Evolutionary conservation across 2,797 vertebrate genomes (phyloP).

Genomic region (Ficedula albicollis): DNA sequence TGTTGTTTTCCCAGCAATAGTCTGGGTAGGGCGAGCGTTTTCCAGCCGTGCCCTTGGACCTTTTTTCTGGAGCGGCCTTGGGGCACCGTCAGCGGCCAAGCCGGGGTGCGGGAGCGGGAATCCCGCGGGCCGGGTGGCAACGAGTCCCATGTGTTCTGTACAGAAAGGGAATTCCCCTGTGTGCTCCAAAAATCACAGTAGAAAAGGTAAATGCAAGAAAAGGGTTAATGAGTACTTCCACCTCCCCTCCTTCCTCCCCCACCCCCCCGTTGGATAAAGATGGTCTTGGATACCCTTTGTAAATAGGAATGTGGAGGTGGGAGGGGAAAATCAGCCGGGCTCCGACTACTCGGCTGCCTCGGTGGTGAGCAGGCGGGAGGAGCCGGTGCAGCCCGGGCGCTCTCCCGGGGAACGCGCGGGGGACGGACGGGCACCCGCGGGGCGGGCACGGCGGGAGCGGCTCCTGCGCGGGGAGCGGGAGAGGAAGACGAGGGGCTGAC

Average conservation of each 20-base stretch:
- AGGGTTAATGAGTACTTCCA: background rate
- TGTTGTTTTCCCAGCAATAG: background rate
- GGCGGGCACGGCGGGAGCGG: background rate
- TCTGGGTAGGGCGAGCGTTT: background rate
- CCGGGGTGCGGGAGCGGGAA: background rate
- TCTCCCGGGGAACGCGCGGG: background rate
- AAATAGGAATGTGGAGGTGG: slow-evolving; percentile 20
- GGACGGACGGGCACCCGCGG: background rate
- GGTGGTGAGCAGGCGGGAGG: background rate
- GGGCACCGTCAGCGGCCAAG: background rate
- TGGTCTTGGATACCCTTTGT: slow-evolving; percentile 23
- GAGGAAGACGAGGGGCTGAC: background rate
- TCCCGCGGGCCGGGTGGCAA: background rate
- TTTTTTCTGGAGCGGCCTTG: background rate
- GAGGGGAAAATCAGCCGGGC: background rate
- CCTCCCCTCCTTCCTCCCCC: background rate
- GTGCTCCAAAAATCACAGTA: background rate
- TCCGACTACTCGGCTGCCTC: background rate
- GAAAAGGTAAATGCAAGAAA: background rate
- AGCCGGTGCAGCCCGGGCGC: background rate
- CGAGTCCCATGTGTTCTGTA: background rate
- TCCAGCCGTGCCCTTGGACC: background rate
- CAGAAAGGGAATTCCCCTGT: background rate
- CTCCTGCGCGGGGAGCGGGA: background rate
- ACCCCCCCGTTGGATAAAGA: background rate